phyloP scores from a whole-genome alignment of 2,888 invertebrate species.

The Rugalucina vietnamica region DNA sequence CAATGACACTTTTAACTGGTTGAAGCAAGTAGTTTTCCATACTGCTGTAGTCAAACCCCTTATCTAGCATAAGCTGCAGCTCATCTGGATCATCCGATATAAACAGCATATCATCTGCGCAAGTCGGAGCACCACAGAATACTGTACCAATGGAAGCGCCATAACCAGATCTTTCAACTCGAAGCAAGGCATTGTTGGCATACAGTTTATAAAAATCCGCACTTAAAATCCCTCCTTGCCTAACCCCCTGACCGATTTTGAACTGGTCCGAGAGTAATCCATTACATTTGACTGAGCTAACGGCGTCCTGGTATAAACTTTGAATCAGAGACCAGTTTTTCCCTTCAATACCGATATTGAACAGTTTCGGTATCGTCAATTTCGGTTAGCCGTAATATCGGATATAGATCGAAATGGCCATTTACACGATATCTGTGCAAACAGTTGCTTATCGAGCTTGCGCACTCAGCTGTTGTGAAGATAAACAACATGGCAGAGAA shows the following conservation, averaged over 20 bases:
- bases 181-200: background rate
- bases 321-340: background rate
- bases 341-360: background rate
- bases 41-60: background rate
- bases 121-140: background rate
- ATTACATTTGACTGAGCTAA: constrained; percentile 2
- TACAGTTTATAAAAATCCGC: background rate
- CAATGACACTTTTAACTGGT: background rate
- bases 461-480: background rate
- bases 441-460: background rate
- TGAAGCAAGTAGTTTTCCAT: background rate
- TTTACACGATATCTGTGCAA: background rate
- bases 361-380: too few species aligned
- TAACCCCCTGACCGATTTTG: background rate
- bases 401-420: too few species aligned
- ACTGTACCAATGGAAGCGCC: background rate
- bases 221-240: background rate
- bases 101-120: too few species aligned
- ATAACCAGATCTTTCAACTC: background rate
- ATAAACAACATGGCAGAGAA: constrained; percentile 2
- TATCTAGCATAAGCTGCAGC: background rate
- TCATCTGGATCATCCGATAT: background rate
- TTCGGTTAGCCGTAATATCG: too few species aligned
- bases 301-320: background rate
- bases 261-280: background rate